phyloP scores from a whole-genome alignment of 1,140 invertebrate species.

The Mercenaria mercenaria region DNA sequence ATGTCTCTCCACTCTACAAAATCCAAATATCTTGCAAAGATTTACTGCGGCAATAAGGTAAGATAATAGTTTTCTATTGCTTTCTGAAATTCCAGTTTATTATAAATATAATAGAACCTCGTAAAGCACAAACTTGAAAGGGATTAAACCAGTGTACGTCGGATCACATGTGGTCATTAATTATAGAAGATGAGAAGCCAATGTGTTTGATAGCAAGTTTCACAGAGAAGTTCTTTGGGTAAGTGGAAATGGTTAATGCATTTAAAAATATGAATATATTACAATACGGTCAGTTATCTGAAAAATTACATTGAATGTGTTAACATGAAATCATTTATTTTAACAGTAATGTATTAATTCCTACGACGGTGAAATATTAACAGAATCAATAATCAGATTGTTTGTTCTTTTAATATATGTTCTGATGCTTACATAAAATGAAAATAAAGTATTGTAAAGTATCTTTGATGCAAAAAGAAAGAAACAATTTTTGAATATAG shows the following conservation, averaged over 20 bases:
- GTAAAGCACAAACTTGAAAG: constrained; percentile 50
- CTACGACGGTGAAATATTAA: no score
- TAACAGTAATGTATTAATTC: no score
- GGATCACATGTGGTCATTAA: constrained; percentile 32
- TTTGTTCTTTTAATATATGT: no score
- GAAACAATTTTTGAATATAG: no score
- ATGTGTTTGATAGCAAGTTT: neutral
- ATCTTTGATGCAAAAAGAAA: no score
- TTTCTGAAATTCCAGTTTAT: constrained; percentile 62
- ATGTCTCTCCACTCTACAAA: constrained; percentile 13
- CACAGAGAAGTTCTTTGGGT: constrained; percentile 7
- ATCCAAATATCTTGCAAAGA: constrained; percentile 42
- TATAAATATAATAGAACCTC: constrained; percentile 55
- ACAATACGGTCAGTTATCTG: neutral
- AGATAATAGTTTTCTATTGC: constrained; percentile 64
- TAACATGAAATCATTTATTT: no score
- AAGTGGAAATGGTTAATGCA: neutral
- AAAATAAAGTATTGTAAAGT: no score
- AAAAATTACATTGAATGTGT: no score
- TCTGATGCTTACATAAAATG: no score
- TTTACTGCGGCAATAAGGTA: constrained; percentile 60
- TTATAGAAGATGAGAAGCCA: constrained; percentile 12
- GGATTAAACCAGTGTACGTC: constrained; percentile 25
- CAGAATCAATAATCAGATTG: no score
- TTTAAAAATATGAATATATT: neutral